Conservation (phyloP, 2,797 vertebrate genomes). For the Karalla daura region DNA sequence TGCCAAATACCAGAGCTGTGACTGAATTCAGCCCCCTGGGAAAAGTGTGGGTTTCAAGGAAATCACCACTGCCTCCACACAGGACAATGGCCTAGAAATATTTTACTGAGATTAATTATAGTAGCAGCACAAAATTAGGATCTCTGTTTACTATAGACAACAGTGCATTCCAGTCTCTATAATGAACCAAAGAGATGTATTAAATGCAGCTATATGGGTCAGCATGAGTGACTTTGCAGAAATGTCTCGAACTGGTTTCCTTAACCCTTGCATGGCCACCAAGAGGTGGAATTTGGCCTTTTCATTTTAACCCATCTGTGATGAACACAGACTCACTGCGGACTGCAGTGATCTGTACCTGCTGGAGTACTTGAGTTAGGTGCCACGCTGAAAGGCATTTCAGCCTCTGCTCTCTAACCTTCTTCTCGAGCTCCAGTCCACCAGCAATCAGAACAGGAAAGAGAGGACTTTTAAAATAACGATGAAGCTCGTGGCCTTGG, state of each 20-base stretch:
- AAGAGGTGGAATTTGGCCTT: background rate
- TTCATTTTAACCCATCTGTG: too few species aligned
- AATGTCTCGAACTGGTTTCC: slow-evolving; percentile 16
- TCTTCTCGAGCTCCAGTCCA: background rate
- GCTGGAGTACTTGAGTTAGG: too few species aligned
- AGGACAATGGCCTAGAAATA: slow-evolving; percentile 47
- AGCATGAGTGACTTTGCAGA: slow-evolving; percentile 27
- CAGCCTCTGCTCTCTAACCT: background rate
- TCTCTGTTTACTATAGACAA: slow-evolving; percentile 33
- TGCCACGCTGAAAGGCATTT: background rate
- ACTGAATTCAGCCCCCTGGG: slow-evolving; percentile 63
- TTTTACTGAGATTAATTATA: slow-evolving; percentile 40
- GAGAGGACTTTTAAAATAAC: background rate
- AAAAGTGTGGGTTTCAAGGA: slow-evolving; percentile 65
- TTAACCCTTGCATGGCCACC: slow-evolving; percentile 10
- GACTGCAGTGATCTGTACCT: too few species aligned
- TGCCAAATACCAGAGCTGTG: slow-evolving; percentile 76
- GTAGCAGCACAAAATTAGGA: slow-evolving; percentile 11
- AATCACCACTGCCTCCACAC: slow-evolving; percentile 40
- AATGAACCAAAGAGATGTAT: slow-evolving; percentile 30
- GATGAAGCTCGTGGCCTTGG: background rate
- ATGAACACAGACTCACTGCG: too few species aligned
- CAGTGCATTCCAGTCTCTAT: slow-evolving; percentile 21
- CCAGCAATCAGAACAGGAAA: too few species aligned
- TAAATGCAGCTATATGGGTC: slow-evolving; percentile 31